Conservation (phyloP, 2,888 invertebrate species). For the Aspidapion aeneum region DNA sequence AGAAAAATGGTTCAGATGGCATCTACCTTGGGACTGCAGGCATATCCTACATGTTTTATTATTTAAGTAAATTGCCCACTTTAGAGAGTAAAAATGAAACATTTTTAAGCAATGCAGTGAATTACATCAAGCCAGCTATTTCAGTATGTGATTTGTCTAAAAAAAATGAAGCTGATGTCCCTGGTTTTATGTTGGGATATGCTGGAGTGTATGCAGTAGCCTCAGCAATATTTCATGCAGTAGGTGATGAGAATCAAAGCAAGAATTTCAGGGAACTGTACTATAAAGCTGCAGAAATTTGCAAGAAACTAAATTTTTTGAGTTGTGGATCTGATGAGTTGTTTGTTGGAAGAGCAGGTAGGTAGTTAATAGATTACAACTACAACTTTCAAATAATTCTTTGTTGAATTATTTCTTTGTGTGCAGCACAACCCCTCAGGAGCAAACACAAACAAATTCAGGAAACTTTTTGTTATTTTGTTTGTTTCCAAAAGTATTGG, state of each 20-base stretch:
- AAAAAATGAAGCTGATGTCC: conserved; percentile 48
- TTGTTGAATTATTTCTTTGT: background rate
- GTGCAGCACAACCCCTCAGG: too few relatives aligned
- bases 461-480: too few relatives aligned
- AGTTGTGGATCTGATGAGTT: conserved; percentile 76
- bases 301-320: conserved; percentile 55
- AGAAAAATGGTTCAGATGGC: conserved; percentile 54
- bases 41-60: conserved; percentile 72
- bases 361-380: conserved; percentile 11
- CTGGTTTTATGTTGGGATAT: conserved; percentile 75
- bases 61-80: conserved; percentile 56
- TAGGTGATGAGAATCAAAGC: conserved; percentile 47
- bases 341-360: conserved; percentile 78
- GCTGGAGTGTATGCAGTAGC: conserved; percentile 74
- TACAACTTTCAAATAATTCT: background rate
- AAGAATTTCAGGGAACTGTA: conserved; percentile 45
- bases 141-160: conserved; percentile 39
- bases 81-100: conserved; percentile 48
- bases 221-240: conserved; percentile 56
- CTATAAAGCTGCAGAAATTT: conserved; percentile 45
- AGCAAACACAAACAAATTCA: too few relatives aligned
- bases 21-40: conserved; percentile 69
- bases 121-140: conserved; percentile 62
- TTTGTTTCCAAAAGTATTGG: too few relatives aligned
- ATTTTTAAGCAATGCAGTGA: conserved; percentile 57